Conservation (phyloP, 2,113 vertebrate species). For the Chamaetylas fuelleborni region DNA sequence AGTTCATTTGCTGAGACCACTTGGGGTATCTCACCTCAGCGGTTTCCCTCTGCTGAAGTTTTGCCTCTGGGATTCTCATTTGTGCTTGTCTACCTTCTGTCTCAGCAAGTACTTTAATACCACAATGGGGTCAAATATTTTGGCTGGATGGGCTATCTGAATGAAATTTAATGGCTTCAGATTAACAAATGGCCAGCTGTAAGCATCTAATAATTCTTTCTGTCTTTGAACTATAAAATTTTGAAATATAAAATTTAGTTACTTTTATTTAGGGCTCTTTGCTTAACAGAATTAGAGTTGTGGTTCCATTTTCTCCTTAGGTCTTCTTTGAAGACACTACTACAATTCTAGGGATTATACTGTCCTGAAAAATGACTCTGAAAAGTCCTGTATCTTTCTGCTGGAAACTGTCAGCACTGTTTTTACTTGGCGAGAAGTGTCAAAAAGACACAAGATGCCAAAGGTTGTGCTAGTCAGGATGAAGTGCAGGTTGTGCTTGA, state of each 20-base stretch:
- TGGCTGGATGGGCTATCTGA: background rate
- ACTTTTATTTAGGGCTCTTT: background rate
- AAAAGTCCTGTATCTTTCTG: background rate
- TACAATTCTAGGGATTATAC: background rate
- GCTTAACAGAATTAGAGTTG: background rate
- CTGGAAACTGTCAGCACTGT: background rate
- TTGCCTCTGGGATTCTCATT: background rate
- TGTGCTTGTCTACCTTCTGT: background rate
- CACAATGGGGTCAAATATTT: background rate
- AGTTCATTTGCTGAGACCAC: background rate
- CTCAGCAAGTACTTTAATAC: background rate
- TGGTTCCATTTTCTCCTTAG: background rate
- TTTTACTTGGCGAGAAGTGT: background rate
- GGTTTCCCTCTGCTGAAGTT: background rate
- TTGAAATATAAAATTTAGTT: background rate
- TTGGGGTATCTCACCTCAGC: background rate
- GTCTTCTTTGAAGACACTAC: background rate
- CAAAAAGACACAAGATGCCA: background rate
- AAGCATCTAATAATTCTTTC: background rate
- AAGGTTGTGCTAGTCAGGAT: background rate
- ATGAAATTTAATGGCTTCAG: background rate
- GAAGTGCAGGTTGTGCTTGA: background rate
- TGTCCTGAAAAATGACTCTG: background rate
- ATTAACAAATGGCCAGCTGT: background rate
- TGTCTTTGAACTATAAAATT: background rate